A percentile compares a stretch with the other conserved stretches of the same genome.
phyloP scores from a whole-genome alignment of 2,888 invertebrate genomes.

The Tenodera sinensis region DNA sequence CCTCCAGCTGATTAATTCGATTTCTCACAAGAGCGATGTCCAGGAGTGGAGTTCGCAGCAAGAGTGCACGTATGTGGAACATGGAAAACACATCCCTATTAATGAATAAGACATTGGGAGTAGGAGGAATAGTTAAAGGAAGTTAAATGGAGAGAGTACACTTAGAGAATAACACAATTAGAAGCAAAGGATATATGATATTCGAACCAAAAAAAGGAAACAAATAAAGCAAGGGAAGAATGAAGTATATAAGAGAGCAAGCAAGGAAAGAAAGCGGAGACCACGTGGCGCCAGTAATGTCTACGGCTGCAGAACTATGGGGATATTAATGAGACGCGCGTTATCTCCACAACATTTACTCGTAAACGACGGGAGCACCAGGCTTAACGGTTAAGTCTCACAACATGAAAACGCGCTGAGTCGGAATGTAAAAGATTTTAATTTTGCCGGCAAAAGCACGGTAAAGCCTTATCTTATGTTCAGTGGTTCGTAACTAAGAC shows the following conservation, averaged over 20 bases:
- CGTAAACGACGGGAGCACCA: background rate
- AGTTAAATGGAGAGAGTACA: too few relatives aligned
- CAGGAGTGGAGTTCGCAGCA: too few relatives aligned
- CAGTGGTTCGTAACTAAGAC: background rate
- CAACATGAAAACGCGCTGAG: background rate
- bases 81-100: too few relatives aligned
- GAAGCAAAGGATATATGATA: too few relatives aligned
- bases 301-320: background rate
- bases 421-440: background rate
- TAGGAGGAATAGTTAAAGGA: too few relatives aligned
- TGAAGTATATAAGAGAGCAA: background rate
- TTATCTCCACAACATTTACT: background rate
- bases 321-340: background rate
- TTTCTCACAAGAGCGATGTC: too few relatives aligned
- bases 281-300: background rate
- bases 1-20: too few relatives aligned
- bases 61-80: too few relatives aligned
- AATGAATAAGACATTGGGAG: too few relatives aligned
- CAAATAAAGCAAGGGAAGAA: background rate
- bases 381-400: background rate
- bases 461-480: background rate
- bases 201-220: background rate
- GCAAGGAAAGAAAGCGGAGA: background rate
- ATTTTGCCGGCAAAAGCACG: background rate
- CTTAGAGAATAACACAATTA: too few relatives aligned